A percentile compares a stretch with the other conserved stretches of the same genome.
phyloP scores from a whole-genome alignment of 35 echinoderm and acorn worm species.

The Nesometra sesokonis region DNA sequence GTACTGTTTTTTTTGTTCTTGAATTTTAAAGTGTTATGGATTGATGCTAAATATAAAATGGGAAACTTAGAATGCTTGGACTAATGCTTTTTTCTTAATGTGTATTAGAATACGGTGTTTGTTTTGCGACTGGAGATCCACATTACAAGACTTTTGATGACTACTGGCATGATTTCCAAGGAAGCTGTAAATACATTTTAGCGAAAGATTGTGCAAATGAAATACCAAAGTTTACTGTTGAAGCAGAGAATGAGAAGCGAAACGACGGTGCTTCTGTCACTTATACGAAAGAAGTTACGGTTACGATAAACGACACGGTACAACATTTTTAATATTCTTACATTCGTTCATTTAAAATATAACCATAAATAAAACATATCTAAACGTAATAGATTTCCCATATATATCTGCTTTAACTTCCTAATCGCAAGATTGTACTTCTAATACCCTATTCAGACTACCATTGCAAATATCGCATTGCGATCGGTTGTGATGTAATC shows the following conservation, averaged over 20 bases:
- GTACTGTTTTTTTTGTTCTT: not conserved
- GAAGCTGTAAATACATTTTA: slow-evolving; percentile 58
- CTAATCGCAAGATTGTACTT: too few relatives aligned
- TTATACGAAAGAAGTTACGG: slow-evolving; percentile 57
- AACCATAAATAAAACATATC: too few relatives aligned
- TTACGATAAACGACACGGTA: slow-evolving; percentile 41
- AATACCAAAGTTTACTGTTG: slow-evolving; percentile 28
- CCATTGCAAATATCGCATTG: too few relatives aligned
- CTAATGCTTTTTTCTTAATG: not conserved
- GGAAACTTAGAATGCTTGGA: not conserved
- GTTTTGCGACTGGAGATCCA: slow-evolving; percentile 71
- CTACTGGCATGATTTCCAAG: slow-evolving; percentile 80
- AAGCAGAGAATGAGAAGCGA: slow-evolving; percentile 50
- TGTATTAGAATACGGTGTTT: slow-evolving; percentile 63
- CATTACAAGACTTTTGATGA: slow-evolving; percentile 94
- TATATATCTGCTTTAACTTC: too few relatives aligned
- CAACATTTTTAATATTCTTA: not conserved
- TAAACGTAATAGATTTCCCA: too few relatives aligned
- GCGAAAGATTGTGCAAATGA: slow-evolving; percentile 29
- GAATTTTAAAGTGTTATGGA: not conserved
- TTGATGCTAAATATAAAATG: not conserved
- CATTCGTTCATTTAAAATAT: too few relatives aligned
- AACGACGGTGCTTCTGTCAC: slow-evolving; percentile 43
- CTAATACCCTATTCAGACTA: too few relatives aligned
- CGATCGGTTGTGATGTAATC: too few relatives aligned